Base-by-base conservation (phyloP, 2,113 vertebrate species). In the Amazona vittata region DNA sequence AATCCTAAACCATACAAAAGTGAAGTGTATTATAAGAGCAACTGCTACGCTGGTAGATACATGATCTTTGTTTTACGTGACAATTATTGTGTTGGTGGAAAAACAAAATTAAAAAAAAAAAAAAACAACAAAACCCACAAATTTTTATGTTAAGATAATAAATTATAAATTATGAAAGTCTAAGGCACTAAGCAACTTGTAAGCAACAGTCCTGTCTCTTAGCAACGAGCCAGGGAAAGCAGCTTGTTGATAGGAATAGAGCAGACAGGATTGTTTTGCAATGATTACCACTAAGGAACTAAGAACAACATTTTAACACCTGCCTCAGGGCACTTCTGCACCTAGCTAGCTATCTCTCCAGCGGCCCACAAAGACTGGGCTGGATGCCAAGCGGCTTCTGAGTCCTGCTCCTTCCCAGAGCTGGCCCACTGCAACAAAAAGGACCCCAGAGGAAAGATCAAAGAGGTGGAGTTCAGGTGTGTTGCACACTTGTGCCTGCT, bases 151-250 rank as follows among this genome's bases (percentile, higher is more conserved):
- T 91, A 92, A 96, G 96, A 98, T 98, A 98, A 98, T 97, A 98
- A 98, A 98, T 98, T 97, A 98, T 98, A 98, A 98, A 98, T 98
- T 98, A 98, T 98, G 97, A 97, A 98, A 98, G 97, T 98, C 96
- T 92, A 96, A 80, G 89, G 97, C 97, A 98, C 96, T 20, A 70
- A 97, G 91, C 89, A 98, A 97, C 98, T 98, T 98, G 97, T 98
- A 98, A 98, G 98, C 98, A 98, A 98, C 97, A 97, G 95, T 97
- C 96, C 95, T 96, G 98, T 98, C 97, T 98, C 98, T 98, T 98
- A 98, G 98, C 98, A 98, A 98, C 98, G 20, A 97, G 95, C 94
- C 60, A 94, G 83, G 91, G 94, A 97, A 95, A 98, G 97, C 98
- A 97, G 97, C 97, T 97, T 98, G 98, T 97, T 97, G 97, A 97